Percentiles rank a stretch among this genome's conserved stretches.
Conservation (phyloP, 2,888 invertebrate genomes). For the Willowsia nigromaculata region DNA sequence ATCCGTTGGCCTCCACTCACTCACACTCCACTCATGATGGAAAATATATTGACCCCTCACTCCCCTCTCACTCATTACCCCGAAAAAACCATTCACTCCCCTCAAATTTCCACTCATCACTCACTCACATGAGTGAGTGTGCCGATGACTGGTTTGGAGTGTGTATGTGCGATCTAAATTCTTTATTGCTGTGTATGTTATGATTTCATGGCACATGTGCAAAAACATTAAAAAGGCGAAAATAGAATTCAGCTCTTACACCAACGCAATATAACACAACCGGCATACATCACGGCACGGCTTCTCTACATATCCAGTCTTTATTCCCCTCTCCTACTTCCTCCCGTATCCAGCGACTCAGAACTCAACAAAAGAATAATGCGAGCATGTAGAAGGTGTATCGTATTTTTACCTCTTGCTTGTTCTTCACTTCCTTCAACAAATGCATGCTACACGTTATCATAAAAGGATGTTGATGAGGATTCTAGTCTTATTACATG, state of each 20-base stretch:
- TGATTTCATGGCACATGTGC: constrained; percentile 68
- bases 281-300: background rate
- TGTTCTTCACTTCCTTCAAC: background rate
- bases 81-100: no score
- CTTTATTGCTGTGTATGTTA: constrained; percentile 20
- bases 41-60: no score
- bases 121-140: no score
- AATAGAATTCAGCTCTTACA: background rate
- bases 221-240: constrained; percentile 43
- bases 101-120: no score
- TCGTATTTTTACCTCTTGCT: background rate
- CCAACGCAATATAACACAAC: background rate
- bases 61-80: no score
- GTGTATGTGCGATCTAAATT: constrained; percentile 6
- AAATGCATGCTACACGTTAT: background rate
- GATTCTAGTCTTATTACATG: background rate
- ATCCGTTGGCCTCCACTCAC: no score
- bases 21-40: no score
- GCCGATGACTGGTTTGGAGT: background rate
- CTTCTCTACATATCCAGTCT: background rate
- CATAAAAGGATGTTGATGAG: background rate
- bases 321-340: background rate
- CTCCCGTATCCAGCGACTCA: background rate
- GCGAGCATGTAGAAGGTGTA: background rate
- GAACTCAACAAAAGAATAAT: background rate